Base-by-base conservation (phyloP, 2,888 invertebrate species). In the Macrophya annulata region DNA sequence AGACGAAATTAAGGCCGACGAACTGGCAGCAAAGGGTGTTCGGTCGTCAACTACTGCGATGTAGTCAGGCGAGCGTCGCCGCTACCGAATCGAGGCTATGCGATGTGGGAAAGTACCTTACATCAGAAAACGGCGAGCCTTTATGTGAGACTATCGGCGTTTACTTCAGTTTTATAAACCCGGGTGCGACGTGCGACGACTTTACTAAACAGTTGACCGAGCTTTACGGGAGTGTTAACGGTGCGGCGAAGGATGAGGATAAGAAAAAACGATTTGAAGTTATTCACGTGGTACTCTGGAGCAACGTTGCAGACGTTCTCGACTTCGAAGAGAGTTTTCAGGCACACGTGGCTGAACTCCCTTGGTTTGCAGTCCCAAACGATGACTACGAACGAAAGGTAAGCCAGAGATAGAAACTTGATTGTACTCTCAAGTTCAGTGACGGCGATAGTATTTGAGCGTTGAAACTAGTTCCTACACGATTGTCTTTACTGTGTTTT, bases 281-380 rank as follows among this genome's bases (percentile, higher is more conserved):
- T 12, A 95, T 96, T 81, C 96, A 96, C 91, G 96, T 96, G 88
- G 96, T 96, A 84, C 92, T 96, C 88, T 96, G 96, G 96, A 96
- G 96, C 93, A 93, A 96, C 94, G 94, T 94, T 86, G 94, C 94
- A 89, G 96, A 96, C 31, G 95, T 95, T 5, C 94, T 95, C 87
- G 96, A 96, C 91, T 95, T 96, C 86, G 96, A 96, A 86, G 95
- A 95, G 1, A 96, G 96, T 55, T 96, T 96, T 91, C 94, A 95
- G 5, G 94, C 94, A 87, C 95, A 95, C 90, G 93, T 96, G 89
- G 94, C 95, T 4, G 96, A 96, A 85, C 94, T 96, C 87, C 96
- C 96, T 0, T 97, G 96, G 96, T 95, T 95, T 86, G 96, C 96
- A 15, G 95, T 96, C 86, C 96, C 96, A 0, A 96, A 96, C 92